A percentile compares a stretch with the other conserved stretches of the same genome.
Conservation (phyloP, 2,888 invertebrate species). For the Chalcis sispes region DNA sequence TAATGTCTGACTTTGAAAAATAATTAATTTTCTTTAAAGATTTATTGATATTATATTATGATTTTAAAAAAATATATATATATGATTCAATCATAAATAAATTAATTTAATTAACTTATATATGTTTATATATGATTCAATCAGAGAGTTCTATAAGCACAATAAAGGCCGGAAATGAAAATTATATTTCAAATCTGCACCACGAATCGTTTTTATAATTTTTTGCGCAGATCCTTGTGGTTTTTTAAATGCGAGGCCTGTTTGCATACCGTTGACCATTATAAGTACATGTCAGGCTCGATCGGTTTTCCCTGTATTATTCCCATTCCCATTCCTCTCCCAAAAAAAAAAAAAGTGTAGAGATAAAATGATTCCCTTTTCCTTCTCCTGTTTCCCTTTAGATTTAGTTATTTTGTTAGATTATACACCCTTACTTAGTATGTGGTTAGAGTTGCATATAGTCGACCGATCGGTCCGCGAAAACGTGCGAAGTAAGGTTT, state of each 20-base stretch:
- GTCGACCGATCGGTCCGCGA: constrained; percentile 61
- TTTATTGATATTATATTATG: too few species aligned
- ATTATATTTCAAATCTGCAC: constrained; percentile 15
- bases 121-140: constrained; percentile 18
- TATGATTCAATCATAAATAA: not conserved
- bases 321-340: constrained; percentile 5
- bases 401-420: constrained; percentile 66
- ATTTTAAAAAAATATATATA: too few species aligned
- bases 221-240: constrained; percentile 34
- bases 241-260: constrained; percentile 54
- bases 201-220: constrained; percentile 29
- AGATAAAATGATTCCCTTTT: not conserved
- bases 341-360: constrained; percentile 14
- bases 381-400: constrained; percentile 4
- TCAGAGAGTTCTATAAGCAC: not conserved
- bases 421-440: constrained; percentile 63
- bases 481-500: constrained; percentile 58
- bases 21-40: constrained; percentile 17
- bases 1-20: constrained; percentile 31
- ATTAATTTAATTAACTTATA: constrained; percentile 3
- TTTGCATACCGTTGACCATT: constrained; percentile 61
- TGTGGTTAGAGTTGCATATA: constrained; percentile 62
- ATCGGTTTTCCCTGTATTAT: constrained; percentile 57
- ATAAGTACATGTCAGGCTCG: constrained; percentile 58
- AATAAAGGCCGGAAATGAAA: constrained; percentile 41